Percentiles rank a stretch among this genome's conserved stretches.
phyloP scores from a whole-genome alignment of 2,113 vertebrate species.

The Gallinago jamesoni region DNA sequence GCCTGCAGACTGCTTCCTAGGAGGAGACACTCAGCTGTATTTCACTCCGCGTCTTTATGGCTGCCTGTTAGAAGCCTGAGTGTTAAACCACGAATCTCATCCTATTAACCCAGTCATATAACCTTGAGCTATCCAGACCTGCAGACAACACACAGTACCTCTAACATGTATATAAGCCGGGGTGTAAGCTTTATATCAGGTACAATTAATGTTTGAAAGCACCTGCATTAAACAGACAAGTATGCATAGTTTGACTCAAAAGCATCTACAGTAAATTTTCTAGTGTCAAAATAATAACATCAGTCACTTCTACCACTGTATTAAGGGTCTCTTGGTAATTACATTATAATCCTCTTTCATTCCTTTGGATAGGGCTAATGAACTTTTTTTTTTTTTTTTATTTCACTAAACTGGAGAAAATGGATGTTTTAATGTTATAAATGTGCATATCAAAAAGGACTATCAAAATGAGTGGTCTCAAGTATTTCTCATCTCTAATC shows the following conservation, averaged over 20 bases:
- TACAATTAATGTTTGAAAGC: slow-evolving; percentile 13
- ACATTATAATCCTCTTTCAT: background rate
- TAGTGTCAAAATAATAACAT: background rate
- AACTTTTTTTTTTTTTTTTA: background rate
- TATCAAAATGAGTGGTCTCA: background rate
- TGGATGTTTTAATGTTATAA: background rate
- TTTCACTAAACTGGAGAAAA: background rate
- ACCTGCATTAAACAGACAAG: background rate
- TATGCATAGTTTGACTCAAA: background rate
- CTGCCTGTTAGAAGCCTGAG: slow-evolving; percentile 62
- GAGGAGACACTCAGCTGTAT: slow-evolving; percentile 53
- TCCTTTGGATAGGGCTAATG: background rate
- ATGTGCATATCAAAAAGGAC: background rate
- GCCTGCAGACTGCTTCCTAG: slow-evolving; percentile 28
- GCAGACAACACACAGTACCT: slow-evolving; percentile 26
- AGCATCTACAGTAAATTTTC: background rate
- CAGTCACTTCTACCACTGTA: background rate
- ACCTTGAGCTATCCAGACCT: slow-evolving; percentile 70
- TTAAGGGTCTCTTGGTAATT: background rate
- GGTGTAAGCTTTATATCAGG: background rate
- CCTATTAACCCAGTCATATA: slow-evolving; percentile 68
- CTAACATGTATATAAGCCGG: slow-evolving; percentile 30
- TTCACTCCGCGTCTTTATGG: slow-evolving; percentile 66
- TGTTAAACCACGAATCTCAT: slow-evolving; percentile 65
- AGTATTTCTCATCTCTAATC: background rate